Evolutionary conservation across 1,140 invertebrate species (phyloP).

Genomic region (Listronotus oregonensis): DNA sequence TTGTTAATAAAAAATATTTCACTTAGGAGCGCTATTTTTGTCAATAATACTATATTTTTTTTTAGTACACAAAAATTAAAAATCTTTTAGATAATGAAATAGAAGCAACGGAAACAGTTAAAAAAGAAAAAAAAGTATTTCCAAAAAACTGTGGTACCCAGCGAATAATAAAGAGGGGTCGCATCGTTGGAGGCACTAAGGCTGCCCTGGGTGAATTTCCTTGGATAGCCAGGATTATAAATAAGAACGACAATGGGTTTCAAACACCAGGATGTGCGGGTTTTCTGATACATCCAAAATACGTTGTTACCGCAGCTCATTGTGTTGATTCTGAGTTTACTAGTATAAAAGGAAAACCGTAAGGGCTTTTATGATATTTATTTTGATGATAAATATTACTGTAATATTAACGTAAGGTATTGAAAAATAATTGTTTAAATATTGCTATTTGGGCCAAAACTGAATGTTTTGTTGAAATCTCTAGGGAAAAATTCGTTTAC

Average conservation of each 20-base stretch:
- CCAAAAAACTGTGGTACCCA: conserved; percentile 48
- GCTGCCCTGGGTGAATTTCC: conserved; percentile 62
- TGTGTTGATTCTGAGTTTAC: conserved; percentile 51
- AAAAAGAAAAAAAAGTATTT: conserved; percentile 25
- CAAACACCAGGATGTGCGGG: conserved; percentile 58
- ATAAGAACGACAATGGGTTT: conserved; percentile 38
- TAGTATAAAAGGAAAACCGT: conserved; percentile 34
- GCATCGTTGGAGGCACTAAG: conserved; percentile 51
- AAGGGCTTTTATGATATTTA: conserved; percentile 5
- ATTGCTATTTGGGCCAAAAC: too few species aligned
- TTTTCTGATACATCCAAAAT: conserved; percentile 57
- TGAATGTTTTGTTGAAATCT: too few species aligned
- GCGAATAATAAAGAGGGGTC: conserved; percentile 33
- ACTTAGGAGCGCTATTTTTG: too few species aligned
- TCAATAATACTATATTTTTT: too few species aligned
- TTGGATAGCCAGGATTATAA: conserved; percentile 52
- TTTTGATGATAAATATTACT: too few species aligned
- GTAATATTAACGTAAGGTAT: too few species aligned
- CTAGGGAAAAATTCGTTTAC: too few species aligned
- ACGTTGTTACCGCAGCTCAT: conserved; percentile 63
- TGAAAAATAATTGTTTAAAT: too few species aligned
- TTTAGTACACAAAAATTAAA: too few species aligned
- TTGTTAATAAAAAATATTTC: too few species aligned
- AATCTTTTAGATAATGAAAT: too few species aligned
- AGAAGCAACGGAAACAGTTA: neutral